phyloP scores from a whole-genome alignment of 2,888 invertebrate species.

The Dynastes tityus region DNA sequence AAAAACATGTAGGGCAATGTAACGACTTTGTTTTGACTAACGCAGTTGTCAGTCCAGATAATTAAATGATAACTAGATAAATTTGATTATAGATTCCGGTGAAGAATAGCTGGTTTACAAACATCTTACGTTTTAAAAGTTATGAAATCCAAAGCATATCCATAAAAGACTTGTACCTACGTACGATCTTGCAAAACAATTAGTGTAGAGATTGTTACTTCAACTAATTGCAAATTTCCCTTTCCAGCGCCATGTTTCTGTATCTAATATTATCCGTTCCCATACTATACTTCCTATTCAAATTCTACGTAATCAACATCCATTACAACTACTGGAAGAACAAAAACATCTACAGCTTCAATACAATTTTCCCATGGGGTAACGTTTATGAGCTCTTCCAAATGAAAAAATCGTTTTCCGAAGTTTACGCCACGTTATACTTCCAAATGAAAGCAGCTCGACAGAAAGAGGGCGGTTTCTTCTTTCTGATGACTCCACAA shows the following conservation, averaged over 20 bases:
- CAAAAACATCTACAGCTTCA: conserved; percentile 57
- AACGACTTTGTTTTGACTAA: too few species aligned
- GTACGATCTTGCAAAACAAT: too few species aligned
- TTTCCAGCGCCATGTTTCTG: neutral
- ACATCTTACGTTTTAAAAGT: too few species aligned
- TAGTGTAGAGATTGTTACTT: too few species aligned
- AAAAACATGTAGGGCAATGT: too few species aligned
- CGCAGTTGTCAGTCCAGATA: too few species aligned
- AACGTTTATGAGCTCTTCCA: conserved; percentile 55
- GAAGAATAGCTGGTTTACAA: too few species aligned
- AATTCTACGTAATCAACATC: neutral
- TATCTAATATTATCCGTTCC: neutral
- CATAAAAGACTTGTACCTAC: too few species aligned
- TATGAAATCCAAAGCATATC: too few species aligned
- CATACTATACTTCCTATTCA: neutral
- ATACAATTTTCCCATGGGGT: conserved; percentile 63
- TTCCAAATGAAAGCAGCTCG: conserved; percentile 45
- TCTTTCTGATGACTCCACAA: conserved; percentile 54
- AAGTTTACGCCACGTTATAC: conserved; percentile 46
- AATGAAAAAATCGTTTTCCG: conserved; percentile 32
- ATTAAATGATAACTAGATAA: too few species aligned
- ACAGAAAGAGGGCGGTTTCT: conserved; percentile 56
- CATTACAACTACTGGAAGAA: conserved; percentile 61
- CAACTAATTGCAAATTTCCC: too few species aligned
- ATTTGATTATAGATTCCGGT: too few species aligned